A percentile compares a stretch with the other conserved stretches of the same genome.
phyloP scores from a whole-genome alignment of 2,113 vertebrate genomes.

The Illadopsis cleaveri region DNA sequence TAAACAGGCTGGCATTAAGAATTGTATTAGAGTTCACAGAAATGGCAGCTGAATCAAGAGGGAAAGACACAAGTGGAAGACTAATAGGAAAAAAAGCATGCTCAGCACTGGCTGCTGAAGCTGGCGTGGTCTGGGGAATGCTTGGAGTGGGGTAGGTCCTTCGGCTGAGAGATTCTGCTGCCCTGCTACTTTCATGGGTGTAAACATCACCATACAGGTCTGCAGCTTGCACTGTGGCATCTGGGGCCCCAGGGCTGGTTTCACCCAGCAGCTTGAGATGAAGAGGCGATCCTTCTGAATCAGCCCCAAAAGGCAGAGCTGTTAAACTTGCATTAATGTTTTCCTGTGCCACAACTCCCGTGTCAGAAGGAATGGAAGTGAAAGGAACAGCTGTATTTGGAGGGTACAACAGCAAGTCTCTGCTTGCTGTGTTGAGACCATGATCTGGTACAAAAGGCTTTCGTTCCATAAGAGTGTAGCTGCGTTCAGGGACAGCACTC shows the following conservation, averaged over 20 bases:
- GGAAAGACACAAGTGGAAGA: slow-evolving; percentile 14
- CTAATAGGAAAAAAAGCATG: neutral
- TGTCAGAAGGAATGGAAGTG: slow-evolving; percentile 31
- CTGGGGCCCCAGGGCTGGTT: neutral
- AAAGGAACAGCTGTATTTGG: slow-evolving; percentile 21
- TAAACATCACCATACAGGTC: neutral
- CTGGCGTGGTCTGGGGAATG: neutral
- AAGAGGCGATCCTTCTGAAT: neutral
- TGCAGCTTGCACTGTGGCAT: neutral
- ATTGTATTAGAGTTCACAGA: neutral
- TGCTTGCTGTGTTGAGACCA: slow-evolving; percentile 21
- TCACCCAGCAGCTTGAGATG: neutral
- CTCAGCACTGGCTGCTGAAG: neutral
- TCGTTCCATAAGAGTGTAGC: neutral
- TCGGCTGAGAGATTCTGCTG: neutral
- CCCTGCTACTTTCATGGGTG: neutral
- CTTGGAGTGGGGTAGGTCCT: neutral
- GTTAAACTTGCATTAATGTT: neutral
- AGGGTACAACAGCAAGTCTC: slow-evolving; percentile 45
- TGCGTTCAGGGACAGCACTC: neutral
- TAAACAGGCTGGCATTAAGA: slow-evolving; percentile 51
- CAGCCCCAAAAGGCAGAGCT: neutral
- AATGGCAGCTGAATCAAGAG: neutral
- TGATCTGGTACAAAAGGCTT: slow-evolving; percentile 18
- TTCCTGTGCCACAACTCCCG: neutral